Evolutionary conservation across 2,113 vertebrate genomes (phyloP).

Genomic region (Amazona vittata): DNA sequence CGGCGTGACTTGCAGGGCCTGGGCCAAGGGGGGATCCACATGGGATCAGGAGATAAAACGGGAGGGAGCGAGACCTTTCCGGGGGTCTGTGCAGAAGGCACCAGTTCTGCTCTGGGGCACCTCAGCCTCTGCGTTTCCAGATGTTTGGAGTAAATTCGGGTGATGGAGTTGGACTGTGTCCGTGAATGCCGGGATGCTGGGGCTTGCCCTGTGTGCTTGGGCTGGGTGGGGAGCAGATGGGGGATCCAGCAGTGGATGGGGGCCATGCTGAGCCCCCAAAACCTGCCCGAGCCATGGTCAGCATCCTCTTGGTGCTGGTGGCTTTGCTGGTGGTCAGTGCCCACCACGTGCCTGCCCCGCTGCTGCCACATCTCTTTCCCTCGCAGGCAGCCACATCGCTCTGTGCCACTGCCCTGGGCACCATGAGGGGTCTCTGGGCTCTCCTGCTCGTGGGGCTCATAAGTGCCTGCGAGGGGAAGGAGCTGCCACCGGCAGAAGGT

Average conservation of each 20-base stretch:
- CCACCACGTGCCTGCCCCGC: accelerated
- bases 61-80: accelerated
- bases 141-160: background rate
- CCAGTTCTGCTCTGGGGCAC: background rate
- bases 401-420: background rate
- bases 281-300: accelerated
- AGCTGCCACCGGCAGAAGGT: background rate
- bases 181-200: accelerated
- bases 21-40: background rate
- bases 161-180: background rate
- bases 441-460: background rate
- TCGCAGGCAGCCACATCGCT: background rate
- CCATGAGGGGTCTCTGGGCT: conserved; percentile 67
- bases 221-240: background rate
- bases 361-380: background rate
- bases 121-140: accelerated
- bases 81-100: accelerated
- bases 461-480: conserved; percentile 34
- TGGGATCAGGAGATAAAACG: accelerated
- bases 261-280: background rate
- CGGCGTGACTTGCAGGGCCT: background rate
- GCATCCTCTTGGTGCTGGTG: accelerated
- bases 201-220: background rate
- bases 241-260: background rate
- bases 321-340: background rate